Evolutionary conservation across 2,113 vertebrate genomes (phyloP).

Genomic region (Beaufortia kweichowensis): DNA sequence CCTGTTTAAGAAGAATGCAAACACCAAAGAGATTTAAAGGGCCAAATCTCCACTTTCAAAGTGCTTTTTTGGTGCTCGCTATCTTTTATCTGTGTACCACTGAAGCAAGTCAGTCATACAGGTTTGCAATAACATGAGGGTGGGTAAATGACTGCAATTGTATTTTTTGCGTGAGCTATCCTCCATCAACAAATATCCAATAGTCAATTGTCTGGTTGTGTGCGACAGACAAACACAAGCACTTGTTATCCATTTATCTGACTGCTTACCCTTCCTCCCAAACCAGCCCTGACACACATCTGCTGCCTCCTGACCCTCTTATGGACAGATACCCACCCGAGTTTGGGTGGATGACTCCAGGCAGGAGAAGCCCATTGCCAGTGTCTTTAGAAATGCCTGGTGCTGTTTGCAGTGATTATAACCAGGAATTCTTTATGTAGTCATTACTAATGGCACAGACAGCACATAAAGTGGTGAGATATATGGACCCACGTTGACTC

Average conservation of each 20-base stretch:
- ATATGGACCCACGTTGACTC: slow-evolving; percentile 52
- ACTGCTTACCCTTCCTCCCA: slow-evolving; percentile 51
- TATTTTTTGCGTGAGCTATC: neutral
- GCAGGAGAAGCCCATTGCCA: slow-evolving; percentile 64
- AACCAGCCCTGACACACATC: slow-evolving; percentile 52
- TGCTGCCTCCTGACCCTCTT: slow-evolving; percentile 61
- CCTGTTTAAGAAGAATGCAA: too few relatives aligned
- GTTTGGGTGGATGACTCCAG: slow-evolving; percentile 60
- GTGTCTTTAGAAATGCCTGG: slow-evolving; percentile 67
- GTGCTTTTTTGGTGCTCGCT: too few relatives aligned
- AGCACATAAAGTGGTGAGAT: slow-evolving; percentile 67
- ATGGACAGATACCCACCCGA: slow-evolving; percentile 67
- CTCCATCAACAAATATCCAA: neutral
- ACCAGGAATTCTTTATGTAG: slow-evolving; percentile 61
- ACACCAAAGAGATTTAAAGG: too few relatives aligned
- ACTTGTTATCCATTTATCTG: slow-evolving; percentile 43
- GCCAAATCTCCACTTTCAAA: too few relatives aligned
- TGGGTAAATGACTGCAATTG: neutral
- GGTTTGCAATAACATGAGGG: neutral
- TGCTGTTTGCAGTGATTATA: slow-evolving; percentile 65
- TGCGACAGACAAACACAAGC: slow-evolving; percentile 22
- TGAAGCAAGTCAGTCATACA: neutral
- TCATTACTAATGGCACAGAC: slow-evolving; percentile 59
- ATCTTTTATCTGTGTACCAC: neutral
- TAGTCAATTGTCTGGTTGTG: neutral